Conservation (phyloP, 2,888 invertebrate genomes). For the Antheraea yamamai region DNA sequence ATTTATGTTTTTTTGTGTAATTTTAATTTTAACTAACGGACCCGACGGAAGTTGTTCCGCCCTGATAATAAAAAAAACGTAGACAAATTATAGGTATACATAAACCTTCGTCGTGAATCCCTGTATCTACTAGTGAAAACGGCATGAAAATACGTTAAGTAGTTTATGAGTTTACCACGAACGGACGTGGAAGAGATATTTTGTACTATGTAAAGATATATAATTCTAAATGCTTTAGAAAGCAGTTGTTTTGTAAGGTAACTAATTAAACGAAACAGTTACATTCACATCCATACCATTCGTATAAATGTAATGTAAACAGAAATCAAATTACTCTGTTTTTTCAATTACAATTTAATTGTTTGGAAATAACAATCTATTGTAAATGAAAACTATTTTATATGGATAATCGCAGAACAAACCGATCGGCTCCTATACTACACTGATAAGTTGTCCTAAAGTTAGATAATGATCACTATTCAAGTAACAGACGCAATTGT, state of each 20-base stretch:
- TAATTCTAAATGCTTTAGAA: neutral
- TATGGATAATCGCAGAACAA: constrained; percentile 60
- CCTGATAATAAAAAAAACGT: too few relatives aligned
- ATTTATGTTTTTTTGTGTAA: neutral
- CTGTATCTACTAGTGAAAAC: too few relatives aligned
- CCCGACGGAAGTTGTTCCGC: too few relatives aligned
- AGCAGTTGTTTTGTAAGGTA: neutral
- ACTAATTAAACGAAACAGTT: neutral
- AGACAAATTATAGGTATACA: too few relatives aligned
- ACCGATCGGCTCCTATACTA: constrained; percentile 69
- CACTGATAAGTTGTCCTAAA: constrained; percentile 70
- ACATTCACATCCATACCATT: too few relatives aligned
- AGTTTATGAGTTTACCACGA: too few relatives aligned
- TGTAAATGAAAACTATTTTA: constrained; percentile 53
- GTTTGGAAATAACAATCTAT: constrained; percentile 42
- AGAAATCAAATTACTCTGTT: too few relatives aligned
- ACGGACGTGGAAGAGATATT: too few relatives aligned
- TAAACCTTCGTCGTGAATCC: too few relatives aligned
- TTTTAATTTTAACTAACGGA: too few relatives aligned
- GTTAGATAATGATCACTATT: constrained; percentile 78
- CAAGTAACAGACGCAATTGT: constrained; percentile 74
- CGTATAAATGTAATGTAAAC: too few relatives aligned
- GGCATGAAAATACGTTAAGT: too few relatives aligned
- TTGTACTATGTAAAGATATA: neutral
- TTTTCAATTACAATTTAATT: neutral